Base-by-base conservation (phyloP, 2,113 vertebrate species). In the Scytalopus superciliaris region DNA sequence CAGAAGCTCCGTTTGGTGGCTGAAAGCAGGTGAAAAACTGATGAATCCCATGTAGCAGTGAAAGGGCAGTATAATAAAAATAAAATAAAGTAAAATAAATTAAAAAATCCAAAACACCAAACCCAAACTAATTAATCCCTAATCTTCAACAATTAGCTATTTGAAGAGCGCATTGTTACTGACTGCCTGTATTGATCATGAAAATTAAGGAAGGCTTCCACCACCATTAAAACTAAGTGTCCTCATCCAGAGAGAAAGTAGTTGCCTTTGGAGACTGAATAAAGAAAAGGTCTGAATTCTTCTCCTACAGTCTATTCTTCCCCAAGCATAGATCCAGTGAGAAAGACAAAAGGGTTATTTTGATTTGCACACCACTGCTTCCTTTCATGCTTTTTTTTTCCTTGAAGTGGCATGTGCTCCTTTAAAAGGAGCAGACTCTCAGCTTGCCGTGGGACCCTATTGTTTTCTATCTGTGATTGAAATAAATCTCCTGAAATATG, bases 131-230 rank as follows among this genome's bases (percentile, higher is more conserved):
- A 97, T 98, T 93, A 95, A 95, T 97, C 73, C 89, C 44, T 45
- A 60, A 94, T 97, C 90, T 95, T 93, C 70, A 94, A 70, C 56
- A 56, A 70, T 95, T 94, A 96, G 85, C 96, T 95, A 93, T 94
- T 76, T 96, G 94, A 95, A 83, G 77, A 89, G 33, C 78, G 27
- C 64, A 74, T 52, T 93, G 75, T 93, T 96, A 70, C 91, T 84
- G 97, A 89, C 93, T 97, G 96, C 92, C 89, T 96, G 56, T 81
- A 95, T 81, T 76, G 95, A 97, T 96, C 89, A 80, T 63, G 74
- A 89, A 96, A 92, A 87, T 84, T 73, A 81, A 70, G 37, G 56
- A 96, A 97, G 93, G 49, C 87, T 94, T 87, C 76, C 70, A 91
- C 62, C 56, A 68, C 31, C 30, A 19, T 91, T 23, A 33, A 87